These are phyloP conservation scores for Microctenopoma stevenorrisi DNA, from an alignment of 2,797 vertebrate genomes.

Conservation along the genomic window DNA sequence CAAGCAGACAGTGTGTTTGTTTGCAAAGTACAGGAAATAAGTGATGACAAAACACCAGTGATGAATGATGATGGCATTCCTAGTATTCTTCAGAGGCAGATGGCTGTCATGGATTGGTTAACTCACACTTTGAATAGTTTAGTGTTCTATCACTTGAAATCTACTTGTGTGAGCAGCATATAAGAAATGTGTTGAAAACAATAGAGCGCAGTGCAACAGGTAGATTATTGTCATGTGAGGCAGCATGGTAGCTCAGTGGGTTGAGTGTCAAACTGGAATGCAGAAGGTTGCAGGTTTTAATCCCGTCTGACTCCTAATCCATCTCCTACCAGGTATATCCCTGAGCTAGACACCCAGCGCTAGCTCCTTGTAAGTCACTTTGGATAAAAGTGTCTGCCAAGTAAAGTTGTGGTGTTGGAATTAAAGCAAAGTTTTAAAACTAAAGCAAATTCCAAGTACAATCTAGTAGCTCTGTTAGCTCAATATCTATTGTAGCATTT, in stretches of 20 bases:
- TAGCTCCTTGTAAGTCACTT: too few relatives aligned
- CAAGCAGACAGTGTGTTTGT: constrained; percentile 6
- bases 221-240: neutral
- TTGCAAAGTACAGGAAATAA: constrained; percentile 25
- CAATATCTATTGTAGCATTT: too few relatives aligned
- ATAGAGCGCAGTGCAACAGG: neutral
- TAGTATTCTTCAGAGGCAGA: constrained; percentile 11
- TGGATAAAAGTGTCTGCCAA: too few relatives aligned
- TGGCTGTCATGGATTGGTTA: neutral
- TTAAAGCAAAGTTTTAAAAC: neutral
- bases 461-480: neutral
- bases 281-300: too few relatives aligned
- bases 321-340: too few relatives aligned
- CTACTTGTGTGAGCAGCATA: neutral
- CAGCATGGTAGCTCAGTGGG: too few relatives aligned
- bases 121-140: neutral
- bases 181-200: neutral
- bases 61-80: constrained; percentile 14
- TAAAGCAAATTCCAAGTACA: neutral
- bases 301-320: too few relatives aligned
- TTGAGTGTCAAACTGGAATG: too few relatives aligned
- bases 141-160: constrained; percentile 3
- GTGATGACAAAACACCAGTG: constrained; percentile 10
- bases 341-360: too few relatives aligned
- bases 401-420: neutral